phyloP scores from a whole-genome alignment of 2,113 vertebrate genomes.

The Gnathonemus echidnorhynchus region DNA sequence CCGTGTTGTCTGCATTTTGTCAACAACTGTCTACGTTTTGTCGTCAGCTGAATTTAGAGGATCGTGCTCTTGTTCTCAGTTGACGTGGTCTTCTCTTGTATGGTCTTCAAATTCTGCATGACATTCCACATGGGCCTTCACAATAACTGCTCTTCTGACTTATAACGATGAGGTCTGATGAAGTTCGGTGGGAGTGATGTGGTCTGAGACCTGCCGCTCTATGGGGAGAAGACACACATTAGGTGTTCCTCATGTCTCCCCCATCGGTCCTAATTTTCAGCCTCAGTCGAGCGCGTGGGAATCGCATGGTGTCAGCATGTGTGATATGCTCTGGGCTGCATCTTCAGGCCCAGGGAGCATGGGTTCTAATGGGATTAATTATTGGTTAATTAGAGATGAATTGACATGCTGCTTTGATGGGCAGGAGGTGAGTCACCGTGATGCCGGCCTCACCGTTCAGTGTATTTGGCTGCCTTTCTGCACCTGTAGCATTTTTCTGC shows the following conservation, averaged over 20 bases:
- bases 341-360: not conserved
- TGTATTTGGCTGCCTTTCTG: not conserved
- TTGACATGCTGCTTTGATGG: not conserved
- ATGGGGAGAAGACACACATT: not conserved
- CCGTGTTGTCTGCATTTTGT: not conserved
- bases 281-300: not conserved
- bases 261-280: not conserved
- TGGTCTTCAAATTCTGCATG: not conserved
- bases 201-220: not conserved
- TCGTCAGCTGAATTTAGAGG: not conserved
- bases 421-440: not conserved
- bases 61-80: not conserved
- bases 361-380: not conserved
- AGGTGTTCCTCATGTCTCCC: not conserved
- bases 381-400: not conserved
- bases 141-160: not conserved
- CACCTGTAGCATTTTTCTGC: not conserved
- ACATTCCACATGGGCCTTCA: not conserved
- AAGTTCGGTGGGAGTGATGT: not conserved
- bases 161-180: not conserved
- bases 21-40: not conserved
- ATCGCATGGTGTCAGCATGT: not conserved
- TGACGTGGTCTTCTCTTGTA: not conserved
- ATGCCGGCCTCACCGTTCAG: not conserved
- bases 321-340: not conserved